Evolutionary conservation across 2,113 vertebrate species (phyloP), one percentile per base, ranked within the genome.

Genomic region (Microcebus tavaratra): DNA sequence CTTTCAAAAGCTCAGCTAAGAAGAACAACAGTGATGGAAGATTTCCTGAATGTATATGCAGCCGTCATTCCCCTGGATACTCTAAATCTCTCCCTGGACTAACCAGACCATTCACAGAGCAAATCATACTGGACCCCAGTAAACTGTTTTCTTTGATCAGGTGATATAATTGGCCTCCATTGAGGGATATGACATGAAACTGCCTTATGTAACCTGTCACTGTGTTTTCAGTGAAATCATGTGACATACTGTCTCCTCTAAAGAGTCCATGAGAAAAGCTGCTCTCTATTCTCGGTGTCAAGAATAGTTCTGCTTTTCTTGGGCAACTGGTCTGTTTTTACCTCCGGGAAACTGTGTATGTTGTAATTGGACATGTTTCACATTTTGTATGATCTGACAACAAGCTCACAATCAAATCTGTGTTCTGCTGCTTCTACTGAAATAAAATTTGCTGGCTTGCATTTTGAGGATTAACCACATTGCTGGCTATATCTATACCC

Each of bases 141-240:
- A 92, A 70, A 36, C 20, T 59, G 34, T 79, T 76, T 90, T 80
- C 50, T 95, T 42, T 89, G 48, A 96, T 50, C 42, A 72, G 84
- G 65, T 65, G 90, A 89, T 21, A 36, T 5, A 57, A 88, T 1
- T 17, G 48, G 61, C 61, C 36, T 59, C 12, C 3, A 29, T 1
- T 50, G 67, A 98, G 84, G 36, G 39, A 50, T 12, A 63, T 17
- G 21, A 65, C 34, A 78, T 29, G 53, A 75, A 42, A 36, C 27
- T 67, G 50, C 21, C 3, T 34, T 25, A 8, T 36, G 42, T 6
- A 85, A 75, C 4, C 59, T 34, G 7, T 34, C 12, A n/a, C 42
- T 63, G 8, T 87, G n/a, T 78, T 95, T 55, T 50, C 45, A 65
- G n/a, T 29, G 31, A 63, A 83, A n/a, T 50, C 45, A 79, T 0